Percentiles rank a stretch among this genome's conserved stretches.
These are phyloP conservation scores for Dryobotodes eremita DNA, from an alignment of 2,888 invertebrate species.

Conservation along the genomic window DNA sequence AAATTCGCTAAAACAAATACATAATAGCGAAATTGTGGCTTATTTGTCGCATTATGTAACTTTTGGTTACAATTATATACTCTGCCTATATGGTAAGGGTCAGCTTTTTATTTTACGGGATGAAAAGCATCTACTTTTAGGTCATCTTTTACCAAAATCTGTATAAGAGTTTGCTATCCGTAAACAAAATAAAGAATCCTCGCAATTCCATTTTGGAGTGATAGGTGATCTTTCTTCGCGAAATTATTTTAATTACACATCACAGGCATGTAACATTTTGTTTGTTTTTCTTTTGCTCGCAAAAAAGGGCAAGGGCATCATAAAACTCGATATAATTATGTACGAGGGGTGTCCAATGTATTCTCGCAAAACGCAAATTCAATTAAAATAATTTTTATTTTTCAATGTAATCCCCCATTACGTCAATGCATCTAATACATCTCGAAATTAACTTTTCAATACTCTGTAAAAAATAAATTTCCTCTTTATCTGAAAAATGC, in stretches of 20 bases:
- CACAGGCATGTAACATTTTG: too few species aligned
- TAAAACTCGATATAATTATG: slow-evolving; percentile 3
- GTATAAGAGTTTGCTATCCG: not conserved
- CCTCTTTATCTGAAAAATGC: too few species aligned
- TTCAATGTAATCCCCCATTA: too few species aligned
- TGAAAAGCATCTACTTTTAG: not conserved
- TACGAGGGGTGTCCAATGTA: too few species aligned
- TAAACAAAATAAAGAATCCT: not conserved
- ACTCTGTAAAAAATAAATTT: too few species aligned
- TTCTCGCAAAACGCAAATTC: too few species aligned
- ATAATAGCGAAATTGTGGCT: slow-evolving; percentile 21
- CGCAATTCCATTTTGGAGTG: not conserved
- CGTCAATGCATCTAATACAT: too few species aligned
- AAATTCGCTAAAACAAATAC: slow-evolving; percentile 19
- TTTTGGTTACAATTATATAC: not conserved
- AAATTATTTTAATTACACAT: slow-evolving; percentile 1
- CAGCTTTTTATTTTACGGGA: not conserved
- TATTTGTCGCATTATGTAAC: slow-evolving; percentile 9
- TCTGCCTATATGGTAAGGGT: not conserved
- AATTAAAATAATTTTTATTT: too few species aligned
- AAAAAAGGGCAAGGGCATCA: slow-evolving; percentile 16
- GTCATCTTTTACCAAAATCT: not conserved
- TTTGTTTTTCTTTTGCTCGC: slow-evolving; percentile 9
- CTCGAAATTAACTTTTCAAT: too few species aligned
- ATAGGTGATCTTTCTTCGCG: not conserved